phyloP scores from a whole-genome alignment of 1,140 invertebrate genomes.

The Caenorhabditis brenneri region DNA sequence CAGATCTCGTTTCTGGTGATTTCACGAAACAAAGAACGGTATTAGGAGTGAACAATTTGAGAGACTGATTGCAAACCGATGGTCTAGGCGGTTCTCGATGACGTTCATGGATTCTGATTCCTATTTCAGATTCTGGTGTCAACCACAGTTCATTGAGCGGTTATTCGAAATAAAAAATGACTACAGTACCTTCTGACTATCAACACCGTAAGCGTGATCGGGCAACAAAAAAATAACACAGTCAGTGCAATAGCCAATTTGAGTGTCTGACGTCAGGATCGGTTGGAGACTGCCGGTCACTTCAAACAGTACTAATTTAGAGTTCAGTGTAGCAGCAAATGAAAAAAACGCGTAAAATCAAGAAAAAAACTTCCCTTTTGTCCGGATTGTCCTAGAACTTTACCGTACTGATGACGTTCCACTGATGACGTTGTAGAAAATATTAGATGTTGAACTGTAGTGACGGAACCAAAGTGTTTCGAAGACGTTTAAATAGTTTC shows the following conservation, averaged over 20 bases:
- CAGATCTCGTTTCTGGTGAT: not conserved
- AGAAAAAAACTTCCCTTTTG: not conserved
- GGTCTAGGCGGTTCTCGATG: not conserved
- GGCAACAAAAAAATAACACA: not conserved
- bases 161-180: not conserved
- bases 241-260: slow-evolving; percentile 16
- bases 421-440: not conserved
- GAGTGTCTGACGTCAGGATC: not conserved
- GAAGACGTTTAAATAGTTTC: not conserved
- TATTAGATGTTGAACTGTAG: not conserved
- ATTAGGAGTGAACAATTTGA: not conserved
- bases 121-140: not conserved
- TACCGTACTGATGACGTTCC: not conserved
- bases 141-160: not conserved
- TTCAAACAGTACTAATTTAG: slow-evolving; percentile 2
- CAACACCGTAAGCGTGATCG: not conserved
- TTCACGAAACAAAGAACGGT: not conserved
- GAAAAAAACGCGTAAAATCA: not conserved
- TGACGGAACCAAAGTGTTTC: not conserved
- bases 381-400: slow-evolving; percentile 20
- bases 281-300: not conserved
- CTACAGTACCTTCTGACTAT: not conserved
- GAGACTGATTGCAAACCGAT: slow-evolving; percentile 20
- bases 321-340: not conserved
- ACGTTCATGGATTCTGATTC: slow-evolving; percentile 15